Base-by-base conservation (phyloP, 2,113 vertebrate species). In the Scophthalmus maximus region DNA sequence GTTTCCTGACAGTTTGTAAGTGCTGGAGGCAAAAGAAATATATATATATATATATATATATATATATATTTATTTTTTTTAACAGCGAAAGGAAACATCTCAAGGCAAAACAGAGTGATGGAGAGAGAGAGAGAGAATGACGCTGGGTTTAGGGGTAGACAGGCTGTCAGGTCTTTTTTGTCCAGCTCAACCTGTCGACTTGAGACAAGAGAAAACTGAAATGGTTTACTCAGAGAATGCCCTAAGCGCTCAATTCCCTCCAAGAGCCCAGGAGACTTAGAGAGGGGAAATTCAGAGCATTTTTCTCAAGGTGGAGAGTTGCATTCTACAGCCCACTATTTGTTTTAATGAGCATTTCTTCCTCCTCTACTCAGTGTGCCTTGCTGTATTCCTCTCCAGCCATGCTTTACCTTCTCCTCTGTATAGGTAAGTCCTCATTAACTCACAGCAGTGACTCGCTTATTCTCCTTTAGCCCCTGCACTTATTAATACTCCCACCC, bases 81-180 rank as follows among this genome's bases (percentile, higher is more conserved):
- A 44, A 66, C 52, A 57, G 68, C 6, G 18, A 71, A 82, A 56
- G 57, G 42, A 85, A 86, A 90, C 49, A 78, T 79, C 81, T 86
- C 68, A 75, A 76, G 86, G 83, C 81, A 79, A 83, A 63, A 66
- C 15, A 78, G 71, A 79, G 77, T 82, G 85, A 90, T 83, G 83
- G 42, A 34, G 38, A 9, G 88, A 80, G 80, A 80, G 80, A 61
- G 67, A 82, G 73, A 63, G 79, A 29, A 50, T 65, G 71, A 68
- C 69, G 76, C 46, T 32, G 71, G 57, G 81, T 81, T 83, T 56
- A 60, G 69, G 60, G 44, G 71, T 27, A 84, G 85, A 68, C 52
- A n/a, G 81, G 56, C 81, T 88, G 91, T 89, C 89, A 85, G 65
- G 46, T 81, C 71, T 84, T 88, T n/a, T 87, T 78, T 75, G 88